Base-by-base conservation (phyloP, 35 echinoderm and acorn worm species). In the Lytechinus variegatus region DNA sequence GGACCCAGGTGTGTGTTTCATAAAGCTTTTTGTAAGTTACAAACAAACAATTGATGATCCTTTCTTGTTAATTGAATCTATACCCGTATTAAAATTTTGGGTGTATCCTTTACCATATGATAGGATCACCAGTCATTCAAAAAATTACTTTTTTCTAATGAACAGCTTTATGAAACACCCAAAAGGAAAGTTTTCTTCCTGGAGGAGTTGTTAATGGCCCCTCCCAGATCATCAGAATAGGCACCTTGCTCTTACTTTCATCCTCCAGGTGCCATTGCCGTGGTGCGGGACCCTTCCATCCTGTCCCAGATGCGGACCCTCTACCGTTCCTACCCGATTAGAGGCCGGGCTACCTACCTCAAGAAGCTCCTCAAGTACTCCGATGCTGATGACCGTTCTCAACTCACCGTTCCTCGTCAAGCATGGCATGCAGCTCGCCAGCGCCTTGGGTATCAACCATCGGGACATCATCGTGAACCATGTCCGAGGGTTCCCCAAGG, bases 261-360 rank as follows among this genome's bases (percentile, higher is more conserved):
- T 79, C 21, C 2, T 24, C 66, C 66, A 79, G 66, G 98, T 9
- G 98, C 98, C 9, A 95, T 99, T 28, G 86, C 96, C 3, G 93
- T 94, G 95, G 95, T 99, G 4, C 97, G 95, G 86, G 95, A 99
- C 79, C 95, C 87, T 8, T 79, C 86, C 13, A 93, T 99, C 9
- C 97, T 92, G 61, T 53, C 95, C 10, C 92, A 96, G 33, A 99
- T 99, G 97, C 54, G 54, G 3, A 95, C 95, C 10, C 94, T 99
- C 8, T 96, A 99, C 54, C 71, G 95, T 13, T 54, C 94, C 6
- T 99, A 99, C 71, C 97, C 96, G 6, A 95, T 98, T 28, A 97
- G 97, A 87, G 66, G 51, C 4, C 87, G 97, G 28, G 21, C 33
- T 9, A 89, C 87, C 28, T 99, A 98, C 86, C 79, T 99, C 61